These are phyloP conservation scores for Poecile montanus DNA, from an alignment of 2,797 vertebrate species.

Conservation along the genomic window DNA sequence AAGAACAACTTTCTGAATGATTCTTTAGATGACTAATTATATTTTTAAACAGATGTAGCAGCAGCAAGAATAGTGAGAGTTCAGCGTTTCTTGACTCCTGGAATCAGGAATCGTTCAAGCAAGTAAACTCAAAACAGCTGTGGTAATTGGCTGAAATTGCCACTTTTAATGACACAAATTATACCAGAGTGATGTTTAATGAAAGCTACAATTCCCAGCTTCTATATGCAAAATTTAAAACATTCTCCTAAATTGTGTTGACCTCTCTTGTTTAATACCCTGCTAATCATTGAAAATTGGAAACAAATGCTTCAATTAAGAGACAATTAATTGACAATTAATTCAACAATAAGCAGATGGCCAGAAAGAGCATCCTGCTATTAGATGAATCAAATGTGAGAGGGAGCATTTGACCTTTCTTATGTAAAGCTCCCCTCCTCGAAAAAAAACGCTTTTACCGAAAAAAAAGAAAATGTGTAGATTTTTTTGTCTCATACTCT, in stretches of 20 bases:
- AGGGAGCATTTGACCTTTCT: constrained; percentile 52
- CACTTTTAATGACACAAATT: constrained; percentile 71
- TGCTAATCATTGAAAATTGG: constrained; percentile 66
- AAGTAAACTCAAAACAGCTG: constrained; percentile 68
- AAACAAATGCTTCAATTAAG: constrained; percentile 71
- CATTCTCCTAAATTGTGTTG: constrained; percentile 60
- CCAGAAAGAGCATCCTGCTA: constrained; percentile 62
- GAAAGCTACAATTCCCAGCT: constrained; percentile 65
- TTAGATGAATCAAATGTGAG: constrained; percentile 63
- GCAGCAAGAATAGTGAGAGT: not conserved
- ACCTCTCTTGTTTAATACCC: constrained; percentile 69
- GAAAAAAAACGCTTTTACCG: not conserved
- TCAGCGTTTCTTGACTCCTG: constrained; percentile 15
- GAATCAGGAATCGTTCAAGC: constrained; percentile 51
- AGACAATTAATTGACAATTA: constrained; percentile 73
- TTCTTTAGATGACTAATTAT: not conserved
- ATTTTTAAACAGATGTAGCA: not conserved
- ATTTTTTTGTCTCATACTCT: not conserved
- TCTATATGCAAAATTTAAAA: constrained; percentile 58
- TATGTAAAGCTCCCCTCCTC: not conserved
- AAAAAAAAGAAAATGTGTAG: not conserved
- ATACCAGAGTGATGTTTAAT: constrained; percentile 56
- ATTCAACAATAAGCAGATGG: constrained; percentile 73
- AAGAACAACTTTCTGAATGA: not conserved
- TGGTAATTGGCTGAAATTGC: constrained; percentile 70